Evolutionary conservation across 2,113 vertebrate species (phyloP).

Genomic region (Turdus rufiventris): DNA sequence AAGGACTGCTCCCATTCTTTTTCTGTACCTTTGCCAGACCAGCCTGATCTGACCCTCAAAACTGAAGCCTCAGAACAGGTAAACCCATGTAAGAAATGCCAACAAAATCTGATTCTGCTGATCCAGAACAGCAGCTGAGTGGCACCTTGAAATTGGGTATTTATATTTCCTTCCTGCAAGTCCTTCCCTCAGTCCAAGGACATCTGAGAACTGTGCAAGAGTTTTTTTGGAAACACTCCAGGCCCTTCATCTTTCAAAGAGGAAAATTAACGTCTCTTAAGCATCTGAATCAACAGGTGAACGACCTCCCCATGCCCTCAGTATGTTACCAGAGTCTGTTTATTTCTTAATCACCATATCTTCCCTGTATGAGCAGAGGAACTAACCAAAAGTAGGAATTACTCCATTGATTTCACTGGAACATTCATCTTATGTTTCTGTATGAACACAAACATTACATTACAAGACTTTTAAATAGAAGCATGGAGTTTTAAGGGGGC

Average conservation of each 20-base stretch:
- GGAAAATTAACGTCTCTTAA: not conserved
- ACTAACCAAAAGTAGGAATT: slow-evolving; percentile 6
- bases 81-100: not conserved
- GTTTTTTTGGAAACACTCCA: slow-evolving; percentile 47
- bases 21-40: not conserved
- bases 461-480: slow-evolving; percentile 23
- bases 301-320: not conserved
- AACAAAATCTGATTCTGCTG: not conserved
- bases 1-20: not conserved
- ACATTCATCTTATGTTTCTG: not conserved
- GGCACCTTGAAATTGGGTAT: not conserved
- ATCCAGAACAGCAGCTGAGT: slow-evolving; percentile 2
- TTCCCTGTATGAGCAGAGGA: not conserved
- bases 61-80: not conserved
- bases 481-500: slow-evolving; percentile 11
- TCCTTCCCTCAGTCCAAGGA: slow-evolving; percentile 41
- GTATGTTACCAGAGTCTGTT: not conserved
- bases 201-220: slow-evolving; percentile 33
- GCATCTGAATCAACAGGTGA: slow-evolving; percentile 19
- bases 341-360: not conserved
- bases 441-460: not conserved
- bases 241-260: not conserved
- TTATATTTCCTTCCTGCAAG: slow-evolving; percentile 2
- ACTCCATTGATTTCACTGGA: not conserved
- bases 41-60: not conserved